Evolutionary conservation across 2,113 vertebrate species (phyloP), one percentile per base, ranked within the genome.

Genomic region (Chinchilla lanigera): DNA sequence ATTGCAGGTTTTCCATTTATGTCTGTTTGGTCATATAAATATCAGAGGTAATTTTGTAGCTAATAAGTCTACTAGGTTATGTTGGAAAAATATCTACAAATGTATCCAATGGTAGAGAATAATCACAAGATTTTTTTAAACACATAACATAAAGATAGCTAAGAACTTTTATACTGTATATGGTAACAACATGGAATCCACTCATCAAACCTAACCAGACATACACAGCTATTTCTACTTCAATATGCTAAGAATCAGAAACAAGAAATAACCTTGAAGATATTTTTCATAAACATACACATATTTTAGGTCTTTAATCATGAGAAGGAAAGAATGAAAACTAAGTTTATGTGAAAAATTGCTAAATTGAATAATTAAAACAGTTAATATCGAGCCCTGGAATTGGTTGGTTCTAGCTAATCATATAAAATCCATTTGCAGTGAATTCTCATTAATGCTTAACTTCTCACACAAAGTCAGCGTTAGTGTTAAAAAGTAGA

Each of bases 361-460:
- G 65, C 83, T 73, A 12, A 24, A 63, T 80, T 67, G 84, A 94
- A 28, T 16, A 26, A 52, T 69, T 69, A 54, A 38, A 65, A 38
- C 35, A 67, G 9, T 86, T 81, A 85, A 89, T 61, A 86, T 54
- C 19, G 4, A 89, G 41, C 52, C n/a, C 35, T 93, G 35, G 35
- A 88, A 90, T 47, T 96, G 58, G 12, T 7, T 58, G 33, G 19
- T 93, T 94, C 35, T 73, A 92, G 81, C n/a, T 90, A 87, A 87
- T 94, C 71, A 61, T 89, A 80, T 85, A 89, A 86, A 97, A 94
- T 54, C 30, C 41, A 97, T 96, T 96, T 94, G 65, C 65, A 93
- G 50, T 56, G 54, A 96, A 77, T 89, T 94, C 5, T 75, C 84
- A 28, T 84, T 93, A 97, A 95, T 95, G 63, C 54, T 60, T 91